Conservation (phyloP, 53 echinoderm and acorn worm genomes). For the Stichopus horrens region DNA sequence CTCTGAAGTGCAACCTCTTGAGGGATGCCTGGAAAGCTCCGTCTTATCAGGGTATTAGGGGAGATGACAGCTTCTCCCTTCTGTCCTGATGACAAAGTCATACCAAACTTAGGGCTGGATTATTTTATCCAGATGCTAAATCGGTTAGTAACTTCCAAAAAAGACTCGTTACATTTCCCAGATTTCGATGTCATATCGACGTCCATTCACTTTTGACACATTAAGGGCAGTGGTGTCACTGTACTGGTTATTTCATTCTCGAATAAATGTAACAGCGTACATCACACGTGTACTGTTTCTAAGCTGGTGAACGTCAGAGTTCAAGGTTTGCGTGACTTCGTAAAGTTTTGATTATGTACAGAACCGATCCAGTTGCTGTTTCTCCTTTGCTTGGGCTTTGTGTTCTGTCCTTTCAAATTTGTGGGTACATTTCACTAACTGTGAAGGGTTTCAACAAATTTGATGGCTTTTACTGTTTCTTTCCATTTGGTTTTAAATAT, state of each 20-base stretch:
- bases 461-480: too few relatives aligned
- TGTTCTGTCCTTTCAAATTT: too few relatives aligned
- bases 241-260: not conserved
- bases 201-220: constrained; percentile 7
- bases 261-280: too few relatives aligned
- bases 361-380: too few relatives aligned
- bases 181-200: not conserved
- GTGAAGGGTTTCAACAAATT: too few relatives aligned
- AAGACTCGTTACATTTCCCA: constrained; percentile 7
- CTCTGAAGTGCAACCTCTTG: not conserved
- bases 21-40: constrained; percentile 2
- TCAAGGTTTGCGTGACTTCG: too few relatives aligned
- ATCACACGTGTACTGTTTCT: too few relatives aligned
- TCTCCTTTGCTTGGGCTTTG: too few relatives aligned
- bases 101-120: not conserved
- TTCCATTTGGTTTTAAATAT: too few relatives aligned
- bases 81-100: not conserved
- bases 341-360: too few relatives aligned
- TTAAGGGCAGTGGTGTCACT: not conserved
- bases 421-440: too few relatives aligned
- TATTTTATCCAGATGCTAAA: constrained; percentile 6
- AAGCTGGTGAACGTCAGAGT: too few relatives aligned
- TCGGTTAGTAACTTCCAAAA: not conserved
- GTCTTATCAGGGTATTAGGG: constrained; percentile 24
- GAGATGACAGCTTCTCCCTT: constrained; percentile 13